Conservation (phyloP, 2,888 invertebrate species). For the Troides oblongomaculatus region DNA sequence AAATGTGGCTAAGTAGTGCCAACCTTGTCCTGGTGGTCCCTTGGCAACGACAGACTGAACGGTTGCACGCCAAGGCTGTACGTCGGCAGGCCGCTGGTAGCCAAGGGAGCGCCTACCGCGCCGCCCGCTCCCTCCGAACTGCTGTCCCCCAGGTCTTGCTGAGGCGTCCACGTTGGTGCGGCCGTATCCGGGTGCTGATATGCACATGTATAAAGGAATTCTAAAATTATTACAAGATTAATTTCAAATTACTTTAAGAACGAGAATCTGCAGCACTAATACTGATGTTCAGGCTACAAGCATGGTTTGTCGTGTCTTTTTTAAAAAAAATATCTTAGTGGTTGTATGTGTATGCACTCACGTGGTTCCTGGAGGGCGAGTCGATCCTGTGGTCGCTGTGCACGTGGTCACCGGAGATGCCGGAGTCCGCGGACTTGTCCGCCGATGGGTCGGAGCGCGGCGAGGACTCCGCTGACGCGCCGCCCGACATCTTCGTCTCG, state of each 20-base stretch:
- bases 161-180: conserved; percentile 86
- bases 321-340: no score
- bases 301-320: no score
- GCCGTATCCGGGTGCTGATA: conserved; percentile 36
- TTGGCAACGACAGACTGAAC: conserved; percentile 87
- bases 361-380: conserved; percentile 66
- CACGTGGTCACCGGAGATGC: conserved; percentile 87
- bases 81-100: conserved; percentile 46
- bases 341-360: conserved; percentile 36
- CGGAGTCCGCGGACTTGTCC: conserved; percentile 91
- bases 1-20: conserved; percentile 34
- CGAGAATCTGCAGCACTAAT: no score
- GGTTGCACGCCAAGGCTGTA: conserved; percentile 80
- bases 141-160: conserved; percentile 89
- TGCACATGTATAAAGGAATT: no score
- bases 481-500: conserved; percentile 73
- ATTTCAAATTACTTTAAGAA: no score
- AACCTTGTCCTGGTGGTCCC: conserved; percentile 78
- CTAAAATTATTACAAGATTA: no score
- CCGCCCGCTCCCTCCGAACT: conserved; percentile 71
- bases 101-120: conserved; percentile 32
- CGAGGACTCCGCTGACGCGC: conserved; percentile 65
- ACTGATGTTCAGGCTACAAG: no score
- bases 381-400: conserved; percentile 73
- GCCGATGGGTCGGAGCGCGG: conserved; percentile 73